These are phyloP conservation scores for Phortica variegata DNA, from an alignment of 1,140 invertebrate genomes.

Conservation along the genomic window DNA sequence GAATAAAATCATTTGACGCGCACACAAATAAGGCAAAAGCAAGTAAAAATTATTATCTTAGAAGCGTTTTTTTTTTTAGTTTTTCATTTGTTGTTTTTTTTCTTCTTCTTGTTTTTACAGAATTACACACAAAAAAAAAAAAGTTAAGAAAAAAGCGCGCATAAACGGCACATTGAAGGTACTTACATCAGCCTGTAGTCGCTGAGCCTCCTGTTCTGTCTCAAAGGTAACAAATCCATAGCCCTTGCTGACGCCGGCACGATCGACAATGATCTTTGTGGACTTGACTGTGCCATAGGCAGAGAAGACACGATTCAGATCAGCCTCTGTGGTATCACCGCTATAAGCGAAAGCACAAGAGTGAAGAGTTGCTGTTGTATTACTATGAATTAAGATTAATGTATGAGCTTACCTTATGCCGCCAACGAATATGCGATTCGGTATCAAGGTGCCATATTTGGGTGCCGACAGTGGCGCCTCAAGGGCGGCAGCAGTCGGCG, in stretches of 20 bases:
- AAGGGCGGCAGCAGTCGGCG: slow-evolving; percentile 37
- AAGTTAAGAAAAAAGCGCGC: slow-evolving; percentile 11
- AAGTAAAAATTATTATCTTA: too few relatives aligned
- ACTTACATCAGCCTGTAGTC: slow-evolving; percentile 67
- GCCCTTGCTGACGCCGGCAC: slow-evolving; percentile 91
- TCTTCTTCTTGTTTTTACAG: neutral
- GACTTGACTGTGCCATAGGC: slow-evolving; percentile 88
- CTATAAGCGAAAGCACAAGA: slow-evolving; percentile 52
- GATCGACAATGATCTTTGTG: slow-evolving; percentile 91
- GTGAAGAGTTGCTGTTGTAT: neutral
- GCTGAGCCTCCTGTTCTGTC: slow-evolving; percentile 84
- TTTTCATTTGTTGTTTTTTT: slow-evolving; percentile 2
- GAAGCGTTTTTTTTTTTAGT: slow-evolving; percentile 1
- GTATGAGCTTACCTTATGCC: slow-evolving; percentile 49
- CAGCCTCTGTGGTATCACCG: slow-evolving; percentile 79
- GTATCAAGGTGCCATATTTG: slow-evolving; percentile 79
- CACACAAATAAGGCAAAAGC: too few relatives aligned
- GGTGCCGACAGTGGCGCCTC: slow-evolving; percentile 64
- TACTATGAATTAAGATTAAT: neutral
- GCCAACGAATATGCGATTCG: slow-evolving; percentile 83
- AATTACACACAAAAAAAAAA: neutral
- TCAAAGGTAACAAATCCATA: slow-evolving; percentile 96
- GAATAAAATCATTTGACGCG: too few relatives aligned
- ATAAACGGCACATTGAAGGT: neutral
- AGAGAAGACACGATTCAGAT: slow-evolving; percentile 79